Evolutionary conservation across 92 coral and sea anemone species (phyloP), one percentile per base, ranked within the genome.

Genomic region (Palythoa caribaeorum): DNA sequence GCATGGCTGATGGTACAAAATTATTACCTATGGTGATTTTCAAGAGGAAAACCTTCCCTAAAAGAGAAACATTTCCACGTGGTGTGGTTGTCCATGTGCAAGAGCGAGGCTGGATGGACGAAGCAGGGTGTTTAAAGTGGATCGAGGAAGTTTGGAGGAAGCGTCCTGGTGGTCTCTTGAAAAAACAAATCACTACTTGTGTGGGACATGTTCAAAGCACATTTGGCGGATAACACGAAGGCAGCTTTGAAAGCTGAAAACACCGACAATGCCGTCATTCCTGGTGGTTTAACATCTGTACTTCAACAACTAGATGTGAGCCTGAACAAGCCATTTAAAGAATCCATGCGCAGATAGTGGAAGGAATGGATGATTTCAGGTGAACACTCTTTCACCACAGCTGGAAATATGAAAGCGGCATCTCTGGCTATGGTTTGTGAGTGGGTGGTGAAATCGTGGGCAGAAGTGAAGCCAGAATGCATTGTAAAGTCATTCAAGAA

Each of bases 311-410:
- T 87, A 47, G 78, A 87, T 14, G 74, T 79, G 36, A 71, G 37
- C 51, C 65, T 88, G 54, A 88, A 88, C 90, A 88, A 78, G 80
- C 79, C 86, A 3, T 68, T 88, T 37, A 88, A 78, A 39, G 86
- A 78, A 48, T 70, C 79, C 48, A 66, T 78, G 55, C 62, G 86
- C 38, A 44, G 69, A 66, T n/a, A 10, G 12, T 81, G 86, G 73
- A 81, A 81, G 53, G 68, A 81, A 68, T 62, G 28, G 28, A 28
- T 28, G 28, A 28, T 28, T 28, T 28, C 28, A 28, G 28, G 28
- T 28, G 28, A 28, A 28, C 28, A 28, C 28, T 28, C 28, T 28
- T 28, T 28, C 28, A 28, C 28, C 28, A 28, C 28, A 28, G 28
- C 28, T 28, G 28, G 28, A 28, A 28, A 28, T 28, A 28, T 28